Evolutionary conservation across 2,888 invertebrate species (phyloP).

Genomic region (Drosophila limbata): DNA sequence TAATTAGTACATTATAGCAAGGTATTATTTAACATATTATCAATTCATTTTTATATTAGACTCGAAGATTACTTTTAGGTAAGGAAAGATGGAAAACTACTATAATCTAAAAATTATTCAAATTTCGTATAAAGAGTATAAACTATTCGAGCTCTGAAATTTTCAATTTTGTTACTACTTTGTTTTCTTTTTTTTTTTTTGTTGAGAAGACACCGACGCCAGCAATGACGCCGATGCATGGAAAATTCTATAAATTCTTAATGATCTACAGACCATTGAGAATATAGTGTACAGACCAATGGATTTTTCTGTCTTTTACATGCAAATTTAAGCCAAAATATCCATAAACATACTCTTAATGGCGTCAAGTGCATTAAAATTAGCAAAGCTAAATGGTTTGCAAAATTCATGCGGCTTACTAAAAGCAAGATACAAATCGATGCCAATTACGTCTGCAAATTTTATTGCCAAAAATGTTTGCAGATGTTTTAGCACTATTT

Average conservation of each 20-base stretch:
- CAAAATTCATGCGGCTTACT: constrained; percentile 1
- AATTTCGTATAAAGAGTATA: constrained; percentile 6
- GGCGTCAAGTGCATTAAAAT: background rate
- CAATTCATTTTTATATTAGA: too few relatives aligned
- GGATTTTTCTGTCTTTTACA: constrained; percentile 14
- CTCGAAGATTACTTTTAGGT: background rate
- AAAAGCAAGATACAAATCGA: constrained; percentile 7
- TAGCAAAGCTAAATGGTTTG: background rate
- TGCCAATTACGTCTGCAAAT: background rate
- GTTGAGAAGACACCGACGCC: constrained; percentile 44
- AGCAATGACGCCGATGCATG: constrained; percentile 52
- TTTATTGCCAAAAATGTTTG: constrained; percentile 23
- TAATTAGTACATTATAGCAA: background rate
- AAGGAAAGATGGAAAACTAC: background rate
- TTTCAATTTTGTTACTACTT: constrained; percentile 1
- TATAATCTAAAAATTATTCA: background rate
- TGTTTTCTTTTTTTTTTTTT: constrained; percentile 32
- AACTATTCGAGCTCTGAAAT: background rate
- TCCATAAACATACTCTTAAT: constrained; percentile 4
- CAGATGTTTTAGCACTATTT: constrained; percentile 4
- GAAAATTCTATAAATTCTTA: constrained; percentile 57
- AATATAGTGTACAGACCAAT: constrained; percentile 22
- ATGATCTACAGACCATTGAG: constrained; percentile 41
- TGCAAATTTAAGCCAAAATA: constrained; percentile 15
- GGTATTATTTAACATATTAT: background rate